Evolutionary conservation across 1,140 invertebrate species (phyloP).

Genomic region (Drosophila hydei): DNA sequence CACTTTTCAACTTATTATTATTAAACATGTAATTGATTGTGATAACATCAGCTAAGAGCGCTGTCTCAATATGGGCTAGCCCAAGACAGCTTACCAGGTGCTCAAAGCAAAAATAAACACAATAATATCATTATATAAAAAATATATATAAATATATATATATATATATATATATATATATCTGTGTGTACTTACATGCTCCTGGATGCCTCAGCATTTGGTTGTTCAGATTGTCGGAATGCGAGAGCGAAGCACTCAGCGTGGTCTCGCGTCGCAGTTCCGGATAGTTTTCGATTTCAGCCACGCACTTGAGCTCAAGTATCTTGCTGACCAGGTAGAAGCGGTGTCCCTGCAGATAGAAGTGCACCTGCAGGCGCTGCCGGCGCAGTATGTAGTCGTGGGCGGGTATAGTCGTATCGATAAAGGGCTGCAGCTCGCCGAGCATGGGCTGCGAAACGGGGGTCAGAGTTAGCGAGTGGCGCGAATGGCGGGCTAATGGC

Average conservation of each 20-base stretch:
- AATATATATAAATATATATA: background rate
- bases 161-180: background rate
- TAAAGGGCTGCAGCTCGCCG: slow-evolving; percentile 71
- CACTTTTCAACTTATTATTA: too few species aligned
- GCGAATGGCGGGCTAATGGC: background rate
- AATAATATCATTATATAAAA: background rate
- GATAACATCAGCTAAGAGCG: too few species aligned
- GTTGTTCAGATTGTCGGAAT: slow-evolving; percentile 82
- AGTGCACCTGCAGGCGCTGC: slow-evolving; percentile 75
- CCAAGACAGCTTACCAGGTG: too few species aligned
- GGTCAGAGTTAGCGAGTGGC: background rate
- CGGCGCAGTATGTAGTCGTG: slow-evolving; percentile 77
- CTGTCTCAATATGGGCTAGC: too few species aligned
- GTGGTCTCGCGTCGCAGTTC: slow-evolving; percentile 69
- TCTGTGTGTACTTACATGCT: slow-evolving; percentile 49
- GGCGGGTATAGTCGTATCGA: slow-evolving; percentile 76
- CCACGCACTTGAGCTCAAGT: slow-evolving; percentile 79
- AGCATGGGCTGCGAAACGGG: slow-evolving; percentile 60
- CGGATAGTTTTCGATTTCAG: slow-evolving; percentile 82
- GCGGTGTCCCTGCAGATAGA: slow-evolving; percentile 76
- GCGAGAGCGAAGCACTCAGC: slow-evolving; percentile 65
- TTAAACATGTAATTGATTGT: too few species aligned
- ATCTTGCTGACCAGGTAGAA: slow-evolving; percentile 68
- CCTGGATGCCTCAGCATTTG: slow-evolving; percentile 78
- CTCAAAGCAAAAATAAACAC: background rate